Evolutionary conservation across 1,140 invertebrate species (phyloP).

Genomic region (Antheraea pernyi): DNA sequence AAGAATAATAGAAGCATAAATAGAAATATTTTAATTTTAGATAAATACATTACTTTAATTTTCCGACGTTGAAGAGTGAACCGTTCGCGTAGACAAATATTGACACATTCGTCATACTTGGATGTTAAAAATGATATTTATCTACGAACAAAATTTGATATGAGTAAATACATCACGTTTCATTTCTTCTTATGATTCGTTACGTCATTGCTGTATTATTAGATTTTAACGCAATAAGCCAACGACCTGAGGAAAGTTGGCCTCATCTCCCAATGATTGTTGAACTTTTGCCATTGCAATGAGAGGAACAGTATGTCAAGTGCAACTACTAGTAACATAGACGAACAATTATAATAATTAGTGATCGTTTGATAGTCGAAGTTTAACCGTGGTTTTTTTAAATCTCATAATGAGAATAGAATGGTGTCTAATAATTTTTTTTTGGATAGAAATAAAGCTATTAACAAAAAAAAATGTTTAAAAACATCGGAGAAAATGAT

Average conservation of each 20-base stretch:
- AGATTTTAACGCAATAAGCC: slow-evolving; percentile 15
- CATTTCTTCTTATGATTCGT: neutral
- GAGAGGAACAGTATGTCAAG: neutral
- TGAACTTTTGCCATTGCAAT: neutral
- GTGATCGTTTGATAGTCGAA: too few species aligned
- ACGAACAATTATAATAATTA: too few species aligned
- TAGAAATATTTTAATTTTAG: too few species aligned
- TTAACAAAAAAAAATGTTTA: too few species aligned
- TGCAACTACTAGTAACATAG: neutral
- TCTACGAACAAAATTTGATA: neutral
- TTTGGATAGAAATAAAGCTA: too few species aligned
- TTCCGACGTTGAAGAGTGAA: neutral
- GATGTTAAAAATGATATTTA: neutral
- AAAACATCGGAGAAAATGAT: too few species aligned
- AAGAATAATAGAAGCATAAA: too few species aligned
- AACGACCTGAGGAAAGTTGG: slow-evolving; percentile 11
- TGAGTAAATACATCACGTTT: slow-evolving; percentile 7
- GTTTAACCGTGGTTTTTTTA: neutral
- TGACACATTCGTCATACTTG: neutral
- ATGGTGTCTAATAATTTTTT: too few species aligned
- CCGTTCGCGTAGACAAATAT: neutral
- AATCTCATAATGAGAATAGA: neutral
- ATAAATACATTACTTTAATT: neutral
- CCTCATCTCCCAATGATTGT: slow-evolving; percentile 7
- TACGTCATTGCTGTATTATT: slow-evolving; percentile 8